These are phyloP conservation scores for Atta colombica DNA, from an alignment of 1,140 invertebrate genomes.

Conservation along the genomic window DNA sequence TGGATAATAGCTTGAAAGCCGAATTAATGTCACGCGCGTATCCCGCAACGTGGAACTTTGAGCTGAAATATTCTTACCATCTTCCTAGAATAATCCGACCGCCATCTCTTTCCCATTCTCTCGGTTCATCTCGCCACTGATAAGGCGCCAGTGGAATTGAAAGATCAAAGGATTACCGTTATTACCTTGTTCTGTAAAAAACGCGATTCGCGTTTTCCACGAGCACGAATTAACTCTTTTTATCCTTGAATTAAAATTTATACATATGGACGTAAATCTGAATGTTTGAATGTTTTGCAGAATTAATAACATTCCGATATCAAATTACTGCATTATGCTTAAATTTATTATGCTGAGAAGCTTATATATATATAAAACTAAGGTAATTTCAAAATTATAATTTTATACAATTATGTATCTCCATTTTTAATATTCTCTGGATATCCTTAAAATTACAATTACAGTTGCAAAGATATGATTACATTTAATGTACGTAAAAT, in stretches of 20 bases:
- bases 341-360: not conserved
- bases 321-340: not conserved
- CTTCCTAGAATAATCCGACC: constrained; percentile 42
- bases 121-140: constrained; percentile 40
- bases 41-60: constrained; percentile 20
- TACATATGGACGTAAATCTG: not conserved
- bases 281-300: not conserved
- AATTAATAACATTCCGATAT: constrained; percentile 1
- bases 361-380: no score
- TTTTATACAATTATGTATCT: not conserved
- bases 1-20: constrained; percentile 50
- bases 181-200: constrained; percentile 26
- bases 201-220: constrained; percentile 69
- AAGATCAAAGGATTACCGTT: constrained; percentile 80
- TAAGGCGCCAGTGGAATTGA: constrained; percentile 74
- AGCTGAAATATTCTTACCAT: constrained; percentile 53
- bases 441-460: not conserved
- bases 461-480: not conserved
- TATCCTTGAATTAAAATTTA: constrained; percentile 27
- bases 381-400: not conserved
- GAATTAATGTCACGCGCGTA: constrained; percentile 57
- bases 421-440: not conserved
- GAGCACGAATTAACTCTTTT: constrained; percentile 24
- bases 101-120: constrained; percentile 52
- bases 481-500: not conserved